Conservation (phyloP, 1,140 invertebrate genomes). For the Lepidostoma basale region DNA sequence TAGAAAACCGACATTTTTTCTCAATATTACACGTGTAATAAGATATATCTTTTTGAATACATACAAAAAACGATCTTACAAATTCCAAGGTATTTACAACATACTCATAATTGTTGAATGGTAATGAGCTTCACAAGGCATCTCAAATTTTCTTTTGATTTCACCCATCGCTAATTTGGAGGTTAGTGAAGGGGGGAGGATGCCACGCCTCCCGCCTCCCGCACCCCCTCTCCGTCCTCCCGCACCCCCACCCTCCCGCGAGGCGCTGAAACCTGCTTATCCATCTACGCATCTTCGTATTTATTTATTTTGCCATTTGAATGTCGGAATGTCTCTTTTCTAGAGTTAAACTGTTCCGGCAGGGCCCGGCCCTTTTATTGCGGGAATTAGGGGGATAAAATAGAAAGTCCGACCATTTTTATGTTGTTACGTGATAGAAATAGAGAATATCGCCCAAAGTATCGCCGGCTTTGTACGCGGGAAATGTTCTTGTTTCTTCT, state of each 20-base stretch:
- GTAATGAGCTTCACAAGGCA: too few relatives aligned
- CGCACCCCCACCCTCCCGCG: too few relatives aligned
- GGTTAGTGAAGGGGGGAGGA: not conserved
- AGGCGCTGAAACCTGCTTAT: not conserved
- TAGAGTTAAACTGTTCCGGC: slow-evolving; percentile 3
- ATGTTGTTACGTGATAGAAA: slow-evolving; percentile 27
- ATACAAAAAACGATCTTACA: too few relatives aligned
- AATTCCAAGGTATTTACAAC: too few relatives aligned
- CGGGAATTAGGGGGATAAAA: slow-evolving; percentile 25
- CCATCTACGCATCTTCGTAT: slow-evolving; percentile 16
- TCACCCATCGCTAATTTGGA: too few relatives aligned
- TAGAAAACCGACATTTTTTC: too few relatives aligned
- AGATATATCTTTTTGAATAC: too few relatives aligned
- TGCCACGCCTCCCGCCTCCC: too few relatives aligned
- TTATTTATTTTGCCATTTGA: slow-evolving; percentile 15
- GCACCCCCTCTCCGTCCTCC: too few relatives aligned
- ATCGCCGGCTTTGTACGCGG: not conserved
- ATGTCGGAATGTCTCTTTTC: slow-evolving; percentile 21
- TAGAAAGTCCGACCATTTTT: slow-evolving; percentile 22
- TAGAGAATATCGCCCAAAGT: not conserved
- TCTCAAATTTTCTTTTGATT: too few relatives aligned
- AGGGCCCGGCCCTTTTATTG: slow-evolving; percentile 9
- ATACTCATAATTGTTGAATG: too few relatives aligned
- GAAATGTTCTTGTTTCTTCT: not conserved
- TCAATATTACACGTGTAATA: too few relatives aligned